phyloP scores from a whole-genome alignment of 2,113 vertebrate species.

The Puma concolor region DNA sequence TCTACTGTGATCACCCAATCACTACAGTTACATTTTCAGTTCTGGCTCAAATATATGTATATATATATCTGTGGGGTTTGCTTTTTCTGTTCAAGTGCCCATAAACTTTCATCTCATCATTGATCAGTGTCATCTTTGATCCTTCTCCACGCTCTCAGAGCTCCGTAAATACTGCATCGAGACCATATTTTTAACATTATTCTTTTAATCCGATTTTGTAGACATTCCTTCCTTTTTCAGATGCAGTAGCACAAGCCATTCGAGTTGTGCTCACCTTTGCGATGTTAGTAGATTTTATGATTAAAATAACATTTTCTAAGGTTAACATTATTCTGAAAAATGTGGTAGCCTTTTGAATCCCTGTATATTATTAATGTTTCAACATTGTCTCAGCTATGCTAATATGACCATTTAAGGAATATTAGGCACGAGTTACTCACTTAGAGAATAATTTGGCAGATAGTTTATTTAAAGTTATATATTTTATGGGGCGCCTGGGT shows the following conservation, averaged over 20 bases:
- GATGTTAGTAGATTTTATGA: constrained; percentile 37
- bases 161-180: not conserved
- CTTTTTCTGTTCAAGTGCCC: not conserved
- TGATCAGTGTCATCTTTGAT: not conserved
- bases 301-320: constrained; percentile 47
- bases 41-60: not conserved
- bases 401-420: constrained; percentile 3
- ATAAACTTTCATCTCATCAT: not conserved
- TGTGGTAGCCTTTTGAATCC: not conserved
- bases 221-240: constrained; percentile 21
- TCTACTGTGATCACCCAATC: not conserved
- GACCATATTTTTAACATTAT: constrained; percentile 5
- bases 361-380: constrained; percentile 27
- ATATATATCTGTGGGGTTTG: not conserved
- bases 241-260: not conserved
- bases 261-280: not conserved
- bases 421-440: not conserved
- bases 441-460: constrained; percentile 49
- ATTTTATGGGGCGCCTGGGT: not conserved
- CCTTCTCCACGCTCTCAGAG: not conserved
- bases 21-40: not conserved
- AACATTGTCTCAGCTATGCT: not conserved
- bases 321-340: constrained; percentile 39
- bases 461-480: constrained; percentile 50
- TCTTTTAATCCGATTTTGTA: not conserved